Evolutionary conservation across 1,140 invertebrate genomes (phyloP).

Genomic region (Drosophila asahinai): DNA sequence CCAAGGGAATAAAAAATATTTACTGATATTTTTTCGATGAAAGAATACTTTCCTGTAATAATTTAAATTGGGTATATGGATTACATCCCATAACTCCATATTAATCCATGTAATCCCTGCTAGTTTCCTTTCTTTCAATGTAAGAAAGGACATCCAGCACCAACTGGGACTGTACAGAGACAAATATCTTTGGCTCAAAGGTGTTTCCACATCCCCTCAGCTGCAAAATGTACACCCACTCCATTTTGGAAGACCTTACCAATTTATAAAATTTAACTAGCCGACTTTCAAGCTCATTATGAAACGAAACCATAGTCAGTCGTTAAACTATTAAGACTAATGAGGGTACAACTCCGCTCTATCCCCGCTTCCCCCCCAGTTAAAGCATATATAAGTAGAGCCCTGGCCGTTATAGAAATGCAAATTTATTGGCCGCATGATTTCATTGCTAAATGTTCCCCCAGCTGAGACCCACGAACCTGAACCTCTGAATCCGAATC

Average conservation of each 20-base stretch:
- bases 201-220: slow-evolving; percentile 29
- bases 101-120: neutral
- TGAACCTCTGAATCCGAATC: slow-evolving; percentile 20
- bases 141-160: neutral
- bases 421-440: slow-evolving; percentile 67
- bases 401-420: slow-evolving; percentile 40
- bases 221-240: too few relatives aligned
- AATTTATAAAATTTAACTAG: slow-evolving; percentile 76
- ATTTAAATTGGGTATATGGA: neutral
- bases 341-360: slow-evolving; percentile 59
- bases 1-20: neutral
- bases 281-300: slow-evolving; percentile 66
- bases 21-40: neutral
- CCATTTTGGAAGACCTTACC: slow-evolving; percentile 13
- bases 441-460: slow-evolving; percentile 53
- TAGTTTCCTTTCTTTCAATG: neutral
- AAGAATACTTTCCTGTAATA: neutral
- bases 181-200: slow-evolving; percentile 73
- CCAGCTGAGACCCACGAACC: slow-evolving; percentile 54
- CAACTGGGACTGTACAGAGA: slow-evolving; percentile 49
- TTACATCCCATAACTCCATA: too few relatives aligned
- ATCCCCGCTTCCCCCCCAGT: neutral
- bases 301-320: slow-evolving; percentile 51
- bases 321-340: slow-evolving; percentile 81
- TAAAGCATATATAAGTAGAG: neutral